Conservation (phyloP, 2,888 invertebrate genomes). For the Eupithecia tripunctaria region DNA sequence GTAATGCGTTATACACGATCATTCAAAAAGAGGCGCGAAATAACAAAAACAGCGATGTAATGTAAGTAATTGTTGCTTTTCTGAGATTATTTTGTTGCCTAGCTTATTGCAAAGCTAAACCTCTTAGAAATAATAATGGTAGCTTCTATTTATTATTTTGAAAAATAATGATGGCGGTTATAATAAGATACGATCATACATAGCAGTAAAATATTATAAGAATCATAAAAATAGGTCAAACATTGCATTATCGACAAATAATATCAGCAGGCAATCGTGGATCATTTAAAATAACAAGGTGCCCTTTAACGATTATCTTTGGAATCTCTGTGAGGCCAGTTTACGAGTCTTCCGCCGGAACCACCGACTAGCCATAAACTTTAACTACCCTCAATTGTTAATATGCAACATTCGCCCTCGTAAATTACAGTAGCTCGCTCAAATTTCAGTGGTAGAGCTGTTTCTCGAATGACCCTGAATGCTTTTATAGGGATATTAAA, state of each 20-base stretch:
- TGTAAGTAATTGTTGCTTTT: neutral
- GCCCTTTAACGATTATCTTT: conserved; percentile 78
- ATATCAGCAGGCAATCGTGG: conserved; percentile 75
- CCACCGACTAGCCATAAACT: conserved; percentile 69
- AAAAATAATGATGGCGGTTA: neutral
- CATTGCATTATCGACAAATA: conserved; percentile 59
- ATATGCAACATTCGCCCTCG: conserved; percentile 64
- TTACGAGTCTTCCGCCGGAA: conserved; percentile 78
- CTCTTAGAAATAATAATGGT: neutral
- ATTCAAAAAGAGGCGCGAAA: neutral
- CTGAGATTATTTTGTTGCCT: neutral
- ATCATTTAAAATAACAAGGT: conserved; percentile 81
- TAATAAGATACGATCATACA: neutral
- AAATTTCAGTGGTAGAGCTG: conserved; percentile 52
- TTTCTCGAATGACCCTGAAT: conserved; percentile 59
- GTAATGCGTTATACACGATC: conserved; percentile 62
- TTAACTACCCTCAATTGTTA: conserved; percentile 61
- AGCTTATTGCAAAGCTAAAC: neutral
- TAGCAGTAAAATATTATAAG: conserved; percentile 3
- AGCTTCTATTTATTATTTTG: neutral
- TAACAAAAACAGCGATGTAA: neutral
- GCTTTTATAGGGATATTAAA: conserved; percentile 65
- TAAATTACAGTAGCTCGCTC: conserved; percentile 67
- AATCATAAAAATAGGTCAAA: conserved; percentile 18
- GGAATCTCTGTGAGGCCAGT: conserved; percentile 72